Conservation (phyloP, 2,113 vertebrate genomes). For the Daboia siamensis region DNA sequence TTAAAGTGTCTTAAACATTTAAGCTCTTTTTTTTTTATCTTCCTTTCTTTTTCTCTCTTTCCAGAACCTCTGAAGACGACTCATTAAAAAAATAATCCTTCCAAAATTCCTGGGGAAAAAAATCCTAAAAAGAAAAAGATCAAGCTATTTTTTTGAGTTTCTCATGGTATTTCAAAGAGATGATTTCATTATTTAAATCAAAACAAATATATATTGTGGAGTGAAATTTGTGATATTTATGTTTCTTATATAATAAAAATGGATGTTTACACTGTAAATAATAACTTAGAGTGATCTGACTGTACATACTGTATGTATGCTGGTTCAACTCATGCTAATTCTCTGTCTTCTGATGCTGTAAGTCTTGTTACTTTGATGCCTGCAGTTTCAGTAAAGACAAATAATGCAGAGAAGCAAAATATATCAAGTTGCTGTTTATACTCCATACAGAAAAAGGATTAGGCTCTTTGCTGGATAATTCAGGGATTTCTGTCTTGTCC, state of each 20-base stretch:
- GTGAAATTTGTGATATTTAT: slow-evolving; percentile 80
- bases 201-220: slow-evolving; percentile 77
- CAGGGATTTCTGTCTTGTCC: neutral
- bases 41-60: slow-evolving; percentile 53
- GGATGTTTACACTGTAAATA: slow-evolving; percentile 90
- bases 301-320: slow-evolving; percentile 70
- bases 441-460: neutral
- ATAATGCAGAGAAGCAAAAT: slow-evolving; percentile 55
- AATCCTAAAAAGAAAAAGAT: slow-evolving; percentile 54
- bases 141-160: slow-evolving; percentile 76
- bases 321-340: slow-evolving; percentile 64
- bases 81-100: slow-evolving; percentile 21
- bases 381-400: slow-evolving; percentile 66
- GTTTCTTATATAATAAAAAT: slow-evolving; percentile 81
- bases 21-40: neutral
- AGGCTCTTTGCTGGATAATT: neutral
- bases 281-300: slow-evolving; percentile 70
- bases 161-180: slow-evolving; percentile 79
- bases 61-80: slow-evolving; percentile 82
- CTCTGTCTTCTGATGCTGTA: slow-evolving; percentile 74
- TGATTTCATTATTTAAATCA: slow-evolving; percentile 80
- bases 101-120: neutral
- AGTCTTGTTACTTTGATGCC: slow-evolving; percentile 78
- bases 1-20: neutral
- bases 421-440: slow-evolving; percentile 40